Evolutionary conservation across 1,140 invertebrate species (phyloP).

Genomic region (Popillia japonica): DNA sequence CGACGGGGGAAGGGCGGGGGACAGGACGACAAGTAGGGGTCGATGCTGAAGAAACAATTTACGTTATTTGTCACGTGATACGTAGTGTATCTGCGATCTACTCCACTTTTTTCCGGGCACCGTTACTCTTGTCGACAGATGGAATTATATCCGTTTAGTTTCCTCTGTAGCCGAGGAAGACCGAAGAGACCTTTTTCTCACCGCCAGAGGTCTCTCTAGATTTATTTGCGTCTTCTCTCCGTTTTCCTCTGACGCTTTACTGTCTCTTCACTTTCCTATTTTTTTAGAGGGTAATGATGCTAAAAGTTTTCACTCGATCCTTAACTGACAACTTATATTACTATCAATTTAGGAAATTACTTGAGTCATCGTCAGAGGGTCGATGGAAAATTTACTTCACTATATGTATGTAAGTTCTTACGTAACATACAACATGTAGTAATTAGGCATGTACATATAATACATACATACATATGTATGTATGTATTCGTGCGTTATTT

Average conservation of each 20-base stretch:
- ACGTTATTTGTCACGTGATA: conserved; percentile 10
- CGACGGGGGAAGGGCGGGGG: neutral
- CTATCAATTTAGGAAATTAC: conserved; percentile 2
- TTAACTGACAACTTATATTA: conserved; percentile 12
- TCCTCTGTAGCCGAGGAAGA: neutral
- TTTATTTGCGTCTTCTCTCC: conserved; percentile 5
- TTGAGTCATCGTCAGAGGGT: neutral
- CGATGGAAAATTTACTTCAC: neutral
- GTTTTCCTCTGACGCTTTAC: conserved; percentile 4
- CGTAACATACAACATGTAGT: too few relatives aligned
- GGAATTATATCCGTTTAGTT: conserved; percentile 11
- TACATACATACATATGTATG: too few relatives aligned
- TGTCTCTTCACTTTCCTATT: conserved; percentile 10
- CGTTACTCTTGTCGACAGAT: conserved; percentile 9
- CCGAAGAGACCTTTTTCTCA: neutral
- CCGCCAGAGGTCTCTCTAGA: conserved; percentile 8
- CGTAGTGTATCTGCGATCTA: neutral
- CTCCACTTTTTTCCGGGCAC: neutral
- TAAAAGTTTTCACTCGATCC: conserved; percentile 10
- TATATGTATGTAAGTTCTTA: too few relatives aligned
- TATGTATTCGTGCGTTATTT: neutral
- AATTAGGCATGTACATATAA: too few relatives aligned
- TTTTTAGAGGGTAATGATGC: conserved; percentile 5
- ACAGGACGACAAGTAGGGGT: neutral
- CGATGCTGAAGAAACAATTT: conserved; percentile 4